These are phyloP conservation scores for Campopleginae sp. DNA, from an alignment of 2,888 invertebrate genomes.

Conservation along the genomic window DNA sequence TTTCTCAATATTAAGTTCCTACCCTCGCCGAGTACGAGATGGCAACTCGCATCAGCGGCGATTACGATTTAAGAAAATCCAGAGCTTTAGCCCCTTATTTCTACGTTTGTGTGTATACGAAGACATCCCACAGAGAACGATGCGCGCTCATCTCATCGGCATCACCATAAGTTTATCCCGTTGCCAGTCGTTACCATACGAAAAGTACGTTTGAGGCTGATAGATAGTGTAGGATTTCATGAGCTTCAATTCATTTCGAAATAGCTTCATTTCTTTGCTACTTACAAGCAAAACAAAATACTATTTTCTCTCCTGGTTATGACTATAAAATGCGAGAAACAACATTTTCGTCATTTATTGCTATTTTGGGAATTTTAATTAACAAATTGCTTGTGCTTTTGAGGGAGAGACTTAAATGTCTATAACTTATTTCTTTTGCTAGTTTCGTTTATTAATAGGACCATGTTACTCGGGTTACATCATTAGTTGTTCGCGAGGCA, in stretches of 20 bases:
- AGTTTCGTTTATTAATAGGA: slow-evolving; percentile 63
- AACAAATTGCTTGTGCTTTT: slow-evolving; percentile 26
- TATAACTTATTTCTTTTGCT: slow-evolving; percentile 37
- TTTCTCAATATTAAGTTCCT: slow-evolving; percentile 72
- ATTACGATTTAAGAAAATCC: slow-evolving; percentile 67
- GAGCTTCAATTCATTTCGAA: slow-evolving; percentile 39
- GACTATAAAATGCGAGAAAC: slow-evolving; percentile 17
- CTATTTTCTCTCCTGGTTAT: slow-evolving; percentile 13
- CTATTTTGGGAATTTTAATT: slow-evolving; percentile 41
- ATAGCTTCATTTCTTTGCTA: slow-evolving; percentile 4
- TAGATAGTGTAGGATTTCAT: slow-evolving; percentile 56
- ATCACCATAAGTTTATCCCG: slow-evolving; percentile 65
- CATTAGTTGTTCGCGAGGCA: slow-evolving; percentile 46
- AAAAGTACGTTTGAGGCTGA: slow-evolving; percentile 56
- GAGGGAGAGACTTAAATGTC: neutral
- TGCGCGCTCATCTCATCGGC: slow-evolving; percentile 29
- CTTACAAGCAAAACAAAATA: slow-evolving; percentile 28
- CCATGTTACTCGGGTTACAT: slow-evolving; percentile 65
- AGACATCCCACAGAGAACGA: slow-evolving; percentile 55
- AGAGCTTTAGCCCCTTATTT: slow-evolving; percentile 4
- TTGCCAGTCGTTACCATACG: slow-evolving; percentile 37
- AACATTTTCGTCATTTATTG: slow-evolving; percentile 7
- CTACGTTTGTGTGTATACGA: slow-evolving; percentile 28
- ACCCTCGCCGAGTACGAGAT: slow-evolving; percentile 60
- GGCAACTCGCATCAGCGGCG: slow-evolving; percentile 58